Evolutionary conservation across 2,113 vertebrate genomes (phyloP).

Genomic region (Prunella himalayana): DNA sequence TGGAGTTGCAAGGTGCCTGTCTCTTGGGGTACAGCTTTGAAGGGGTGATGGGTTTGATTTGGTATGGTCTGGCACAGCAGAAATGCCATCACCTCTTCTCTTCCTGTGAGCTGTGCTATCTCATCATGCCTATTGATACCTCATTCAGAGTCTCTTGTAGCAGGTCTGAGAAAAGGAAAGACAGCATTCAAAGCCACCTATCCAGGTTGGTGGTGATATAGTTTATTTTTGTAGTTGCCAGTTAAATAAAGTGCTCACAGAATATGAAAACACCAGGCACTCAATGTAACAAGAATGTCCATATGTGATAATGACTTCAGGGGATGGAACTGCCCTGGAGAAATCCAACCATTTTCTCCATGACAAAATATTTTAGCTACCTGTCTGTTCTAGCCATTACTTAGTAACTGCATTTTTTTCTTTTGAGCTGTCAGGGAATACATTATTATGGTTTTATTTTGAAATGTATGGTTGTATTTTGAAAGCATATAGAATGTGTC

Average conservation of each 20-base stretch:
- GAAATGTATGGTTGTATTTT: not conserved
- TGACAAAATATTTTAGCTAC: not conserved
- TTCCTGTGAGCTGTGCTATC: not conserved
- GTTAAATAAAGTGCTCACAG: not conserved
- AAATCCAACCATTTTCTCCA: not conserved
- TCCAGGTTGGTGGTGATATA: not conserved
- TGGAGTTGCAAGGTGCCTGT: not conserved
- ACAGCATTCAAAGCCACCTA: not conserved
- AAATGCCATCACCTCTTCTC: not conserved
- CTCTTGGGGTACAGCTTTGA: not conserved
- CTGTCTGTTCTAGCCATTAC: not conserved
- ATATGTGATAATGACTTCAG: not conserved
- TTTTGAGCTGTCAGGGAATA: not conserved
- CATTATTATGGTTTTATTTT: not conserved
- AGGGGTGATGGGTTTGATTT: constrained; percentile 30
- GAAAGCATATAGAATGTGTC: not conserved
- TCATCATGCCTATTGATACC: not conserved
- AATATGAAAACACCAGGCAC: not conserved
- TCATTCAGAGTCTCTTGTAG: not conserved
- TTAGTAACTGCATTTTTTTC: not conserved
- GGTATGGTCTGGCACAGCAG: not conserved
- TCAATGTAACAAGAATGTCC: not conserved
- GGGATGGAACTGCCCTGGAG: not conserved
- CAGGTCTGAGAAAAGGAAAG: not conserved
- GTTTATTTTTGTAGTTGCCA: not conserved